phyloP scores from a whole-genome alignment of 2,113 vertebrate species.

The Turnix velox region DNA sequence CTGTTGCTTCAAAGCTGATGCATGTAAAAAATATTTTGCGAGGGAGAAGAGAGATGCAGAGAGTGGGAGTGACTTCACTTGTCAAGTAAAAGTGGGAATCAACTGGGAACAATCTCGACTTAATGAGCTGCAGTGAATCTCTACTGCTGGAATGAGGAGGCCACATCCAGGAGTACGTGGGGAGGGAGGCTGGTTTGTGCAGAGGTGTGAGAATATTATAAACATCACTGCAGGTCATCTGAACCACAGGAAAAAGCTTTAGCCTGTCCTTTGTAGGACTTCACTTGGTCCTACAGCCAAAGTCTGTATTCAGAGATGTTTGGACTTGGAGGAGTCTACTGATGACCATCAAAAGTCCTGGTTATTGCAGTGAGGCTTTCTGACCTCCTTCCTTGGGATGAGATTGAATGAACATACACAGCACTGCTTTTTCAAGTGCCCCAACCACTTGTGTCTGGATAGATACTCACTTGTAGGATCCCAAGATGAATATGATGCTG shows the following conservation, averaged over 20 bases:
- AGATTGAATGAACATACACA: neutral
- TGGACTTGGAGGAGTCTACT: neutral
- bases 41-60: neutral
- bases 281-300: neutral
- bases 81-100: neutral
- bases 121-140: accelerated
- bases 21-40: neutral
- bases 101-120: neutral
- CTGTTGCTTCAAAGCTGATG: neutral
- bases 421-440: neutral
- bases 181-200: neutral
- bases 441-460: neutral
- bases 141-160: neutral
- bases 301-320: neutral
- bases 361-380: neutral
- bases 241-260: neutral
- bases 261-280: neutral
- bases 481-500: neutral
- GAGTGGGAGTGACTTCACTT: neutral
- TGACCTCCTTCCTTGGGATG: neutral
- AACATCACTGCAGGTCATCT: neutral
- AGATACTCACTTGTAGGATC: neutral
- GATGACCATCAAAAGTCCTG: neutral
- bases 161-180: accelerated
- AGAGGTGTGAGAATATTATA: neutral